These are phyloP conservation scores for Carassius gibelio DNA, from an alignment of 2,113 vertebrate genomes.

Conservation along the genomic window DNA sequence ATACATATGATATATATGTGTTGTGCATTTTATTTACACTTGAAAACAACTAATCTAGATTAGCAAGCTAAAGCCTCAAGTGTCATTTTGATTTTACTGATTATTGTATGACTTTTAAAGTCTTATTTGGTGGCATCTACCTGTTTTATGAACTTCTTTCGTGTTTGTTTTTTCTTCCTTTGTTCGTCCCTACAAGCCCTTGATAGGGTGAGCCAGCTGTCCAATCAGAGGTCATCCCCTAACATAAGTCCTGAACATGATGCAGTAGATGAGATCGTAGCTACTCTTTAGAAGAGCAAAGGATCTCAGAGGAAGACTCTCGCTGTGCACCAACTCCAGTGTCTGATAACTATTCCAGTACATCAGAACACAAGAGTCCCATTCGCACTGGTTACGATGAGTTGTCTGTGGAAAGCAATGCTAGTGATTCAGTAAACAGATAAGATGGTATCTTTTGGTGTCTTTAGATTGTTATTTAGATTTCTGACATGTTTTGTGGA, in stretches of 20 bases:
- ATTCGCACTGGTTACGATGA: slow-evolving; percentile 30
- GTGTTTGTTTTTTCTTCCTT: slow-evolving; percentile 12
- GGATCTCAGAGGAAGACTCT: neutral
- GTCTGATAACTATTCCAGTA: slow-evolving; percentile 29
- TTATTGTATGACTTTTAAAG: neutral
- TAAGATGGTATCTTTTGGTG: neutral
- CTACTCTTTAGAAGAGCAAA: slow-evolving; percentile 17
- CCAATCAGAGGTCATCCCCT: slow-evolving; percentile 50
- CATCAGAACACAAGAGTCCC: slow-evolving; percentile 34
- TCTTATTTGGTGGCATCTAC: neutral
- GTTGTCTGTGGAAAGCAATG: slow-evolving; percentile 42
- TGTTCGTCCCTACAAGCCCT: slow-evolving; percentile 56
- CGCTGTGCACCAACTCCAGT: neutral
- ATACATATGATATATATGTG: neutral
- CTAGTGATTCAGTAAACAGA: slow-evolving; percentile 51
- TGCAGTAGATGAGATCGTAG: slow-evolving; percentile 17
- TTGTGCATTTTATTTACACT: neutral
- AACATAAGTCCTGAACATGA: slow-evolving; percentile 29
- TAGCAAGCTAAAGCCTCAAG: neutral
- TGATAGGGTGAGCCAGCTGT: slow-evolving; percentile 65
- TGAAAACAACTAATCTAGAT: neutral
- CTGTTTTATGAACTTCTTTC: neutral
- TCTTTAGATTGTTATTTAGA: neutral
- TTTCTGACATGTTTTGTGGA: neutral
- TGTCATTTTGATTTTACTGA: neutral